Evolutionary conservation across 2,113 vertebrate species (phyloP), one percentile per base, ranked within the genome.

Genomic region (Hucho hucho): DNA sequence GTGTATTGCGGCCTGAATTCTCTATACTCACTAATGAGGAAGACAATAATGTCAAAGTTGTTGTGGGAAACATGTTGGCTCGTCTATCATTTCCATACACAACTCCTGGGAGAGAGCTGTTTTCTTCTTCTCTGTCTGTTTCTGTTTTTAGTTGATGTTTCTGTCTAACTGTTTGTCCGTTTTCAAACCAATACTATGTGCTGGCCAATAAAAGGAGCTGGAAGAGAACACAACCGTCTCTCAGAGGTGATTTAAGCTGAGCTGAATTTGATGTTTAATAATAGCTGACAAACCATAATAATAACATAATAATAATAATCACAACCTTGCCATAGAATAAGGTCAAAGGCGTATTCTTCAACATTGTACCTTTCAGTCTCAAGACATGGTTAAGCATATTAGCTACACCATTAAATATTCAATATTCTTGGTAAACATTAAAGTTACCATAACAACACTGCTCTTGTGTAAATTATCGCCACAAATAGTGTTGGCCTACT

Each of bases 91-190:
- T 90, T 90, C 91, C 92, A 88, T 71, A 88, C 87, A 92, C 92
- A 92, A 93, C 90, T 93, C 93, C 92, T 94, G 92, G 92, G 92
- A 92, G 89, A 90, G 95, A 94, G 94, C 94, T 95, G 94, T 95
- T 96, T 93, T 94, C 95, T 93, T 94, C 93, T 84, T 74, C 63
- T 37, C 64, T 75, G 22, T 79, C 43, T 13, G 12, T 82, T 83
- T 84, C 29, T 73, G 4, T 73, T 72, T 2, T 49, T 70, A 13
- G 61, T 72, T 74, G 63, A 68, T 80, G 56, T 76, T 63, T 77
- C 53, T 70, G 64, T 64, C 71, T 79, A 68, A 83, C 86, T 85
- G 73, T 83, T 82, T 83, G 72, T 84, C 75, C 75, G 76, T 81
- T 81, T 70, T 82, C 72, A 67, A 76, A 81, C 20, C 67, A 66